phyloP scores from a whole-genome alignment of 1,140 invertebrate species.

The Drosophila insularis region DNA sequence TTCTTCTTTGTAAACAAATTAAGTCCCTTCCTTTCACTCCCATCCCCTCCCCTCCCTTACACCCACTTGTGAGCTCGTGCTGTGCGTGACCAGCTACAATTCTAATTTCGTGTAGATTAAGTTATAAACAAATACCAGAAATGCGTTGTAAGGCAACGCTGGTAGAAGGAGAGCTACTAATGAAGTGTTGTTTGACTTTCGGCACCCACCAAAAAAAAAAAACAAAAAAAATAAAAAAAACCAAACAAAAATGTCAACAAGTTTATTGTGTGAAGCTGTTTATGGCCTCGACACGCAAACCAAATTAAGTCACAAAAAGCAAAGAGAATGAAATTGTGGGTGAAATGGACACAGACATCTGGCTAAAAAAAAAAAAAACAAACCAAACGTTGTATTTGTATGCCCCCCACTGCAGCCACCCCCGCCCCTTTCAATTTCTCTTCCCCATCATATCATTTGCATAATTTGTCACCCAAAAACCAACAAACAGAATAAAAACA shows the following conservation, averaged over 20 bases:
- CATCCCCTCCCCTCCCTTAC: not conserved
- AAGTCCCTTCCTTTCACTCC: not conserved
- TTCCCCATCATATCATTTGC: constrained; percentile 55
- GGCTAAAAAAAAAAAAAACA: not conserved
- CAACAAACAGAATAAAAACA: constrained; percentile 55
- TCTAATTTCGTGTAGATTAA: constrained; percentile 66
- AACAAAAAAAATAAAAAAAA: constrained; percentile 9
- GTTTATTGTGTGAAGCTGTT: constrained; percentile 79
- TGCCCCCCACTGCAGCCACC: not conserved
- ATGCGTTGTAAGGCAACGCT: constrained; percentile 35
- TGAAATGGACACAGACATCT: constrained; percentile 43
- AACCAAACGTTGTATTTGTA: constrained; percentile 29
- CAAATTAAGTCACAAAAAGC: constrained; percentile 76
- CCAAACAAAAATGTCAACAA: constrained; percentile 65
- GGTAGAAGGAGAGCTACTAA: constrained; percentile 46
- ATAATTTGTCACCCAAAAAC: constrained; percentile 63
- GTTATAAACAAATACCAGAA: constrained; percentile 76
- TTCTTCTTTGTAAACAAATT: constrained; percentile 20
- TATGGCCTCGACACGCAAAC: constrained; percentile 65
- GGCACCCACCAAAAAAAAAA: not conserved
- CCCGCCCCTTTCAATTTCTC: not conserved
- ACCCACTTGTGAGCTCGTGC: constrained; percentile 11
- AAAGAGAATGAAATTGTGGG: constrained; percentile 39
- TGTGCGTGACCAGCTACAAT: constrained; percentile 57
- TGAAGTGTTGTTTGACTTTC: constrained; percentile 73